These are phyloP conservation scores for Chrysina gloriosa DNA, from an alignment of 2,888 invertebrate genomes.

Conservation along the genomic window DNA sequence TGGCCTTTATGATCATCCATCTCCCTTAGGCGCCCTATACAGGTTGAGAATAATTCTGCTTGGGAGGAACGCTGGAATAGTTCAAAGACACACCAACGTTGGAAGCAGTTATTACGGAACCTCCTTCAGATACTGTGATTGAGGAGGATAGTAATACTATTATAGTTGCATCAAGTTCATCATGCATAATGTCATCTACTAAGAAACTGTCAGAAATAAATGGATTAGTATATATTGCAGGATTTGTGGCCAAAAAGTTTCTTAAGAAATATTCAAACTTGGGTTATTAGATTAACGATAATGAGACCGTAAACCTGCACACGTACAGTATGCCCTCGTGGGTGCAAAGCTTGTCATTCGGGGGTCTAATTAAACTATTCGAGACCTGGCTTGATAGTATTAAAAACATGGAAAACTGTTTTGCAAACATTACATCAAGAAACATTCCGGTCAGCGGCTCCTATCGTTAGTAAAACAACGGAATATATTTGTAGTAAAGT, in stretches of 20 bases:
- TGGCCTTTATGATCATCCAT: constrained; percentile 47
- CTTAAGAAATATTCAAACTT: background rate
- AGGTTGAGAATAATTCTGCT: constrained; percentile 45
- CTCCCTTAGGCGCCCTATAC: constrained; percentile 45
- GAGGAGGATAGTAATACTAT: background rate
- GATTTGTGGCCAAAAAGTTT: constrained; percentile 1
- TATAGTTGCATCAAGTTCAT: background rate
- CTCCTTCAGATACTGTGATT: background rate
- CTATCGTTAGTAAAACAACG: background rate
- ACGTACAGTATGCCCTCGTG: constrained; percentile 44
- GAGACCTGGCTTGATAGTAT: constrained; percentile 38
- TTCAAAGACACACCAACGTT: constrained; percentile 38
- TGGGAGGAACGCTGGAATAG: constrained; percentile 45
- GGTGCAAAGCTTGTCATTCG: constrained; percentile 46
- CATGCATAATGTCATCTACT: no score
- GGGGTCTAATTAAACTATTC: constrained; percentile 45
- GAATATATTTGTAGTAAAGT: background rate
- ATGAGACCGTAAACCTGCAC: constrained; percentile 15
- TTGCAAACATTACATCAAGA: constrained; percentile 41
- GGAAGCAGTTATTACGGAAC: background rate
- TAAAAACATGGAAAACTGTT: constrained; percentile 42
- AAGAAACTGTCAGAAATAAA: constrained; percentile 8
- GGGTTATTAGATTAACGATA: constrained; percentile 27
- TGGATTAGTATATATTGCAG: background rate
- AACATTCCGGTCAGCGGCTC: background rate